phyloP scores from a whole-genome alignment of 2,888 invertebrate genomes.

The Anorthoa munda region DNA sequence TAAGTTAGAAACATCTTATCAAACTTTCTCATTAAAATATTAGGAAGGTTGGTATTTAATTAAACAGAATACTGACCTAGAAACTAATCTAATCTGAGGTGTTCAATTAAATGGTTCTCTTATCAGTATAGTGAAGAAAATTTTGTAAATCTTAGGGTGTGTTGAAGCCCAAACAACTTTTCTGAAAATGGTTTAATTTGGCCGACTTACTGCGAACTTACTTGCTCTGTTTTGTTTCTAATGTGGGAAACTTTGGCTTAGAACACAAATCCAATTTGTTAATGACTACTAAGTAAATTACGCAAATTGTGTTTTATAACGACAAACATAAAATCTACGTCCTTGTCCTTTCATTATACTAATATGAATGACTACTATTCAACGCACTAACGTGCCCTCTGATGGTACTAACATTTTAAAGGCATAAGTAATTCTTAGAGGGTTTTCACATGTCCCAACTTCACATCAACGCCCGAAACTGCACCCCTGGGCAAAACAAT shows the following conservation, averaged over 20 bases:
- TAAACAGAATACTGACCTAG: background rate
- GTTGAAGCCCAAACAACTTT: no score
- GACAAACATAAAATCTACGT: no score
- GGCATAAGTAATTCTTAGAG: background rate
- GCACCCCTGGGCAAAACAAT: background rate
- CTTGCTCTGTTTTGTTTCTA: no score
- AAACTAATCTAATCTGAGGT: background rate
- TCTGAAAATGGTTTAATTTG: no score
- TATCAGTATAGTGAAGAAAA: background rate
- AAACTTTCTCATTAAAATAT: background rate
- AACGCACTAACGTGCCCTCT: background rate
- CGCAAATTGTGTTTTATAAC: no score
- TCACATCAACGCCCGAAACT: no score
- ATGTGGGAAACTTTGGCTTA: no score
- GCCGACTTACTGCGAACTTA: no score
- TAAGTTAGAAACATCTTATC: background rate
- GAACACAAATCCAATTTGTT: no score
- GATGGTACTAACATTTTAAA: background rate
- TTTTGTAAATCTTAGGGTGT: background rate
- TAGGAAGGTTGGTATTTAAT: slow-evolving; percentile 8
- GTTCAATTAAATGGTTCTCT: background rate
- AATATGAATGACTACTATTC: background rate
- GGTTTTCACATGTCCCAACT: background rate
- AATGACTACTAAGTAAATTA: no score
- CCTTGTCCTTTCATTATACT: no score